Evolutionary conservation across 2,797 vertebrate species (phyloP).

Genomic region (Cyprinella venusta): DNA sequence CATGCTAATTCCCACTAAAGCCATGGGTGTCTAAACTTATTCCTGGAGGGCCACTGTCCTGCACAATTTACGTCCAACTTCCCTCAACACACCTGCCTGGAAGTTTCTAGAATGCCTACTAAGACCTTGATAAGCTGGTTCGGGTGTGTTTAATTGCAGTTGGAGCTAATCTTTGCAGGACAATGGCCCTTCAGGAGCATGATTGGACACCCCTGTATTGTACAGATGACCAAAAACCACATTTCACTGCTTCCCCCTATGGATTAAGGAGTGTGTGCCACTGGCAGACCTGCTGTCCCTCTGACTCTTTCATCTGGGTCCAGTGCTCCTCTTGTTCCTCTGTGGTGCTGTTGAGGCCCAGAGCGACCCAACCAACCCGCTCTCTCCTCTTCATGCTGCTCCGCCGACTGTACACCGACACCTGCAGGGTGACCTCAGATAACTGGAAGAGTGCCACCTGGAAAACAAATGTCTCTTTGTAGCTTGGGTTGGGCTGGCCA

Average conservation of each 20-base stretch:
- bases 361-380: conserved; percentile 92
- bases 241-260: conserved; percentile 64
- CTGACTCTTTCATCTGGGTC: conserved; percentile 94
- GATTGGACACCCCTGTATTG: neutral
- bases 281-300: conserved; percentile 94
- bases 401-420: conserved; percentile 91
- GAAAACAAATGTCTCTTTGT: conserved; percentile 97
- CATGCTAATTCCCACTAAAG: neutral
- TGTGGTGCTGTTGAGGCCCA: conserved; percentile 94
- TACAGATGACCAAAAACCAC: neutral
- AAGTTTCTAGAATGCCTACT: neutral
- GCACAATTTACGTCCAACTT: neutral
- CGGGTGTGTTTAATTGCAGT: neutral
- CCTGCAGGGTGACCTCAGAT: conserved; percentile 93
- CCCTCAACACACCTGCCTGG: neutral
- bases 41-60: neutral
- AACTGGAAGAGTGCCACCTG: conserved; percentile 98
- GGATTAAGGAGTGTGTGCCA: conserved; percentile 93
- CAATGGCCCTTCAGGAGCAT: neutral
- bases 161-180: neutral
- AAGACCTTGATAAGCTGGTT: neutral
- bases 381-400: conserved; percentile 92
- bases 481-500: conserved; percentile 93
- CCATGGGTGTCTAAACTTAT: neutral
- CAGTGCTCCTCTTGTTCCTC: conserved; percentile 95